Conservation (phyloP, 2,797 vertebrate genomes). For the Propithecus perrieri region DNA sequence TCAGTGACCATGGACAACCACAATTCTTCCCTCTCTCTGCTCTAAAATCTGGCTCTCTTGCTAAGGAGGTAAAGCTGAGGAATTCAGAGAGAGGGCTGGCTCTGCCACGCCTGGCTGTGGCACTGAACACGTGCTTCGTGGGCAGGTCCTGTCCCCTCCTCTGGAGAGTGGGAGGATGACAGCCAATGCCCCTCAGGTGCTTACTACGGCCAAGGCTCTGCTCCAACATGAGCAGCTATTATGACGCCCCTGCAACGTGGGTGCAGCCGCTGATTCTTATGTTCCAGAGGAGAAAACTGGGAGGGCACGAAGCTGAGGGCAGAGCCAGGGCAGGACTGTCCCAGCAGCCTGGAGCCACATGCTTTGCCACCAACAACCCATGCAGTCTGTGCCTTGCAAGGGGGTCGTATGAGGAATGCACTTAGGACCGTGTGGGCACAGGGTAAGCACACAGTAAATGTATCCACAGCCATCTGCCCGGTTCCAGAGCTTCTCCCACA, state of each 20-base stretch:
- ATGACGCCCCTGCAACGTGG: fast-evolving
- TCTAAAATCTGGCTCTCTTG: too few species aligned
- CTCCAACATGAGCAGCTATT: fast-evolving
- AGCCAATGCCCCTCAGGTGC: fast-evolving
- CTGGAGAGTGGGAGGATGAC: too few species aligned
- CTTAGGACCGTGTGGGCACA: not conserved
- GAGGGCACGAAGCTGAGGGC: not conserved
- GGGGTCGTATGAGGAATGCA: too few species aligned
- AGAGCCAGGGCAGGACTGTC: fast-evolving
- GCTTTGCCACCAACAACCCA: not conserved
- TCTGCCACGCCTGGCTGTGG: not conserved
- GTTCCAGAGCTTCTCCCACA: not conserved
- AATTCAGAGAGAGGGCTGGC: not conserved
- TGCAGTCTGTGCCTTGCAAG: not conserved
- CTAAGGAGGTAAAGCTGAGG: not conserved
- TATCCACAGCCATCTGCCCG: not conserved
- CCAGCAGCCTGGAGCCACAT: too few species aligned
- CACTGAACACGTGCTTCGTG: not conserved
- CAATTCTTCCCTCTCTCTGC: not conserved
- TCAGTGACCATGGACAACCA: not conserved
- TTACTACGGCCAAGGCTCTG: fast-evolving
- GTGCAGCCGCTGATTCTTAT: not conserved
- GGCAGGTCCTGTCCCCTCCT: not conserved
- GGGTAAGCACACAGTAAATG: fast-evolving
- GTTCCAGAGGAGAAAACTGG: not conserved